phyloP scores from a whole-genome alignment of 2,888 invertebrate genomes.

The Sphecodes monilicornis region DNA sequence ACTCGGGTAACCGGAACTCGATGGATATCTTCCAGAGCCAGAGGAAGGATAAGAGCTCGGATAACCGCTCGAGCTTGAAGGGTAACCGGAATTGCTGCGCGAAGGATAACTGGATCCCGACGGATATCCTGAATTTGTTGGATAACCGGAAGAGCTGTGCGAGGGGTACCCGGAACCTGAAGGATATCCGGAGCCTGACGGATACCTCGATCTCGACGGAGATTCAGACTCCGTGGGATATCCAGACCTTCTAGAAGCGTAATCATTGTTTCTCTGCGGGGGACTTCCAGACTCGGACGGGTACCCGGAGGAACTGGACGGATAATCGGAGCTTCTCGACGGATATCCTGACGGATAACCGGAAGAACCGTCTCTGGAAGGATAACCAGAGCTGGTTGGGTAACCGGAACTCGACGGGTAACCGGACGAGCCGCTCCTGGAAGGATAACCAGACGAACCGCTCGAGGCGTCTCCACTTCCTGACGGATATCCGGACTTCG shows the following conservation, averaged over 20 bases:
- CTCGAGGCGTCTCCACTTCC: conserved; percentile 41
- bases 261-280: neutral
- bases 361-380: conserved; percentile 29
- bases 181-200: conserved; percentile 51
- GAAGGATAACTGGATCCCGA: conserved; percentile 53
- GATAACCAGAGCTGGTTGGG: conserved; percentile 51
- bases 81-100: conserved; percentile 52
- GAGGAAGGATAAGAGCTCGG: conserved; percentile 51
- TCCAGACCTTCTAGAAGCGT: conserved; percentile 16
- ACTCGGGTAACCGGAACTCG: conserved; percentile 43
- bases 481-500: conserved; percentile 58
- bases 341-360: conserved; percentile 32
- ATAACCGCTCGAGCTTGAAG: conserved; percentile 47
- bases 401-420: conserved; percentile 31
- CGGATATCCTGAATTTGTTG: conserved; percentile 40
- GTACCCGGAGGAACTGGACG: neutral
- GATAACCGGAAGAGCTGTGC: conserved; percentile 34
- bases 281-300: neutral
- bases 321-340: neutral
- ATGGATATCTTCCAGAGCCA: conserved; percentile 49
- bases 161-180: conserved; percentile 39
- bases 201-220: conserved; percentile 37
- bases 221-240: conserved; percentile 49
- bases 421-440: conserved; percentile 23
- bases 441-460: conserved; percentile 56